Base-by-base conservation (phyloP, 2,888 invertebrate species). In the Melanostoma scalare region DNA sequence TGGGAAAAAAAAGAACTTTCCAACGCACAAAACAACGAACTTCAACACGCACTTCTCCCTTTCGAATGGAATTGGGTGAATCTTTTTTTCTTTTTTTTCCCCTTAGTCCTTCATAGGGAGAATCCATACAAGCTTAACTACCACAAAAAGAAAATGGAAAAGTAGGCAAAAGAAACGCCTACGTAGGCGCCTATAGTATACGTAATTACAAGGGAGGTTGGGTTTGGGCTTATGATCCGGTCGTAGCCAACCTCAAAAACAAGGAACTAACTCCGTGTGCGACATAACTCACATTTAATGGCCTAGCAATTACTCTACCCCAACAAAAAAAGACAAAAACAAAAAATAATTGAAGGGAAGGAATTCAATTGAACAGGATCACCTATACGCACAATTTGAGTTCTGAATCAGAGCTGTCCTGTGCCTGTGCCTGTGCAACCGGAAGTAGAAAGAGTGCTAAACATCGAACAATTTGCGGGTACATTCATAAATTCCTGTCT, bases 361-460 rank as follows among this genome's bases (percentile, higher is more conserved):
- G 38, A 68, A 82, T 82, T 82, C 78, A 82, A 82, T 82, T 78
- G 82, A 82, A 73, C 55, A 42, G 61, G 42, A 61, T 61, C 72
- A 68, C 48, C 55, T 40, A 36, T 63, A 48, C 73, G 46, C 46
- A 50, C 71, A 61, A 42, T 50, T 53, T 48, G 33, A 33, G 38
- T 48, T 56, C 55, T 35, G 46, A 35, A 35, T 46, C 3, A 36
- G 3, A 35, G 61, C 61, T 46, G 36, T 38, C 33, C 44, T 46
- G 55, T 35, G 4, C 33, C 44, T 46, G 55, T 35, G 4, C 3
- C 9, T 3, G 6, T 35, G 30, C 52, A n/a, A 36, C 53, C 10
- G 0, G 56, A 50, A 52, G 4, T 33, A 6, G 8, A 4, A 38
- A 5, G 9, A 35, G 31, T 61, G 58, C 60, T 79, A 69, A 84